phyloP scores from a whole-genome alignment of 2,113 vertebrate species.

The Menura novaehollandiae region DNA sequence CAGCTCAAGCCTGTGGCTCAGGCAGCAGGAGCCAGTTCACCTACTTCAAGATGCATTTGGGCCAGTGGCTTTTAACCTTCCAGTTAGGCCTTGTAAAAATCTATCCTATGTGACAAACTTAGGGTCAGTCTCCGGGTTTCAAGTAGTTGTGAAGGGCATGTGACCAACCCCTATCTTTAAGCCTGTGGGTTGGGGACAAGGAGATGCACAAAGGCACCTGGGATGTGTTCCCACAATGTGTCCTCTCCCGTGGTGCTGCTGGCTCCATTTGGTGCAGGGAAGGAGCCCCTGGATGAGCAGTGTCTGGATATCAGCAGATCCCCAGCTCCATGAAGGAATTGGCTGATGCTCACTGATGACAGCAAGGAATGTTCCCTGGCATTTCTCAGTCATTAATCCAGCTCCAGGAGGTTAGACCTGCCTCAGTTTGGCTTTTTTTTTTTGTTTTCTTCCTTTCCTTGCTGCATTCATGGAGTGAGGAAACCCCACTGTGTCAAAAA shows the following conservation, averaged over 20 bases:
- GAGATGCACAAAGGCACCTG: not conserved
- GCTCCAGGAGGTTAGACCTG: not conserved
- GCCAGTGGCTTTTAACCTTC: not conserved
- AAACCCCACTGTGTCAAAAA: not conserved
- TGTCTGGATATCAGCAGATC: not conserved
- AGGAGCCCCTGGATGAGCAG: not conserved
- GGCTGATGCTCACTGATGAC: not conserved
- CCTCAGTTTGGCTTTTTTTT: not conserved
- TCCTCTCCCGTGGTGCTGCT: fast-evolving
- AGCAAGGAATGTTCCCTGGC: constrained; percentile 6
- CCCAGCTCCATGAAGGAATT: not conserved
- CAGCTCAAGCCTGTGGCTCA: not conserved
- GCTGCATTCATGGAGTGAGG: not conserved
- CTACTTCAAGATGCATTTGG: not conserved
- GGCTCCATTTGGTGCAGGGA: not conserved
- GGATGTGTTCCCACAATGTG: fast-evolving
- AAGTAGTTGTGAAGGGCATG: fast-evolving
- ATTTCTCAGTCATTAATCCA: not conserved
- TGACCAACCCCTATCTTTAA: not conserved
- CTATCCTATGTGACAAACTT: not conserved
- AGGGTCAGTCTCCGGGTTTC: fast-evolving
- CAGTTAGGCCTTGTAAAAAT: not conserved
- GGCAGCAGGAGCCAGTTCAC: not conserved
- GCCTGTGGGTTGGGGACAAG: fast-evolving
- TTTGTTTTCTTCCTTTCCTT: not conserved